These are phyloP conservation scores for Chiloscyllium plagiosum DNA, from an alignment of 2,113 vertebrate species.

Conservation along the genomic window DNA sequence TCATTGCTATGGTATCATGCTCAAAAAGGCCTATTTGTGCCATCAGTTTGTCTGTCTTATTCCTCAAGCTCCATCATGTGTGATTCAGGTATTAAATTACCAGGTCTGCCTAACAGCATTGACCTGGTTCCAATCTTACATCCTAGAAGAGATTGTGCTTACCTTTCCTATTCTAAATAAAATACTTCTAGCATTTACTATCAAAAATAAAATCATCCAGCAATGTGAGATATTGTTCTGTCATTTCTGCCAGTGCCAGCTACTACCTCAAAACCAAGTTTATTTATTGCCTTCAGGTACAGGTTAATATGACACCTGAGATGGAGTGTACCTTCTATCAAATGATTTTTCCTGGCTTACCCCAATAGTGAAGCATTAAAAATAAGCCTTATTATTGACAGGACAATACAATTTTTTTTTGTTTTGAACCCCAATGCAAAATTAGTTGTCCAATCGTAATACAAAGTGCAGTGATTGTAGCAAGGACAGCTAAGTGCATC, in stretches of 20 bases:
- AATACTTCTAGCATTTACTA: background rate
- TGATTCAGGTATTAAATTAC: background rate
- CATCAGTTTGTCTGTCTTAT: too few species aligned
- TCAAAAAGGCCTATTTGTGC: too few species aligned
- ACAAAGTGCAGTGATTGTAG: background rate
- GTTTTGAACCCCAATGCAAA: background rate
- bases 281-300: too few species aligned
- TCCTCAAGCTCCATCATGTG: background rate
- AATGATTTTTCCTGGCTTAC: background rate
- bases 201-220: background rate
- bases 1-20: too few species aligned
- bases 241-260: background rate
- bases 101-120: background rate
- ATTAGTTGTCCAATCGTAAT: background rate
- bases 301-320: background rate
- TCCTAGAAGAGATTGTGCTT: background rate
- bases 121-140: background rate
- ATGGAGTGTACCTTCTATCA: background rate
- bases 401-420: background rate
- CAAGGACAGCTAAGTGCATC: too few species aligned
- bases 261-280: background rate
- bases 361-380: background rate
- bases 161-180: background rate
- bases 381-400: background rate
- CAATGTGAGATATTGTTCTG: background rate